Percentiles rank a stretch among this genome's conserved stretches.
Conservation (phyloP, 2,113 vertebrate species). For the Pygathrix nemaeus region DNA sequence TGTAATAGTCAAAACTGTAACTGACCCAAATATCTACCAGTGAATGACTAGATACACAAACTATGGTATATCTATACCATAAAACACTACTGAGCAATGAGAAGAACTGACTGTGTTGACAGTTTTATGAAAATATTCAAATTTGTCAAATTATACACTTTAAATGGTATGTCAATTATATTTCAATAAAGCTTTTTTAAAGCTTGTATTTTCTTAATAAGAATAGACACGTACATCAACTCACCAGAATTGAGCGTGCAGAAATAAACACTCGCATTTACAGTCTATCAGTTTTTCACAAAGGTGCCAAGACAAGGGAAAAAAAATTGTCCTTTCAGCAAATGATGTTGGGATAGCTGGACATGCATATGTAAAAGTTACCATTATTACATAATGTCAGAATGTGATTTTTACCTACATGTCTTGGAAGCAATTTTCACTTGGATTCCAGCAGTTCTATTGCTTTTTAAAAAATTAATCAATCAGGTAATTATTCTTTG, state of each 20-base stretch:
- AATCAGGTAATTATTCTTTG: slow-evolving; percentile 37
- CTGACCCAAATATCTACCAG: background rate
- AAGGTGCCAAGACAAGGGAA: background rate
- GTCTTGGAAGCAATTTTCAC: background rate
- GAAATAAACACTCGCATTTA: background rate
- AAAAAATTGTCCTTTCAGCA: background rate
- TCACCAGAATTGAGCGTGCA: background rate
- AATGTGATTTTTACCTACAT: background rate
- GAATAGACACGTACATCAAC: background rate
- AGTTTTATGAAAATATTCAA: background rate
- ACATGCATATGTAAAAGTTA: background rate
- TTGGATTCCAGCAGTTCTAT: background rate
- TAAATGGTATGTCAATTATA: background rate
- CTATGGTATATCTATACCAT: background rate
- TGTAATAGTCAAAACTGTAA: background rate
- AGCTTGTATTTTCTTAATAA: background rate
- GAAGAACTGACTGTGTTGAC: background rate
- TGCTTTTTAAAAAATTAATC: slow-evolving; percentile 27
- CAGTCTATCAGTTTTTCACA: background rate
- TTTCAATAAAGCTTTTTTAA: slow-evolving; percentile 1
- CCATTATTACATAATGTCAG: background rate
- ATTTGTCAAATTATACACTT: background rate
- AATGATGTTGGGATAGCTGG: background rate
- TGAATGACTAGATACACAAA: background rate
- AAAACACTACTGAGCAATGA: background rate